Percentiles rank a stretch among this genome's conserved stretches.
These are phyloP conservation scores for Aphis gossypii DNA, from an alignment of 1,140 invertebrate species.

Conservation along the genomic window DNA sequence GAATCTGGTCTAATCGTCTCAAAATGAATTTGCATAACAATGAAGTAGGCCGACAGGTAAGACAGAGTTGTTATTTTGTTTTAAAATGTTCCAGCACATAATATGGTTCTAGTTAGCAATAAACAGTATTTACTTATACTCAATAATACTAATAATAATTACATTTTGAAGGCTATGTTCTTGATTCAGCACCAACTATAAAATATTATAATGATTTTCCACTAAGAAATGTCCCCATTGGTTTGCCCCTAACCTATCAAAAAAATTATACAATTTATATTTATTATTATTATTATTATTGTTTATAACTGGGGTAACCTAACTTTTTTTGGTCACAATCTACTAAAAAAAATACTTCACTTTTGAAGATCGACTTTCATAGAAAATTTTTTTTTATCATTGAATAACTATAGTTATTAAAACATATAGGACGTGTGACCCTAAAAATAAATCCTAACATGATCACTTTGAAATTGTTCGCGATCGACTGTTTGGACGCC, in stretches of 20 bases:
- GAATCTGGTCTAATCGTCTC: slow-evolving; percentile 69
- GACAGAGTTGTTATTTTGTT: not conserved
- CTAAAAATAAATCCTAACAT: too few relatives aligned
- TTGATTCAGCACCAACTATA: not conserved
- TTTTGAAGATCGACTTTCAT: too few relatives aligned
- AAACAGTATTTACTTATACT: not conserved
- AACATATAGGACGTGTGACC: too few relatives aligned
- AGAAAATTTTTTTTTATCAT: too few relatives aligned
- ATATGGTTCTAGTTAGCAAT: not conserved
- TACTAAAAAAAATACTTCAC: too few relatives aligned
- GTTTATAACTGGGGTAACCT: too few relatives aligned
- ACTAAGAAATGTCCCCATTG: not conserved
- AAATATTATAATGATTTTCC: not conserved
- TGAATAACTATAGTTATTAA: too few relatives aligned
- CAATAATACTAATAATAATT: not conserved
- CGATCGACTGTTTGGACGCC: too few relatives aligned
- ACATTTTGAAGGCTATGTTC: not conserved
- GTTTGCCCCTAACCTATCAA: not conserved
- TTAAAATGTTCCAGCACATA: not conserved
- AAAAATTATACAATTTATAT: not conserved
- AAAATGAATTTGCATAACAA: slow-evolving; percentile 98
- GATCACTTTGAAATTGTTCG: too few relatives aligned
- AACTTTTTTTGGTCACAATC: too few relatives aligned
- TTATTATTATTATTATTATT: not conserved
- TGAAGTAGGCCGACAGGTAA: slow-evolving; percentile 87